Evolutionary conservation across 64 coral and sea anemone genomes (phyloP), one percentile per base, ranked within the genome.

Genomic region (Dendrophyllia cribrosa): DNA sequence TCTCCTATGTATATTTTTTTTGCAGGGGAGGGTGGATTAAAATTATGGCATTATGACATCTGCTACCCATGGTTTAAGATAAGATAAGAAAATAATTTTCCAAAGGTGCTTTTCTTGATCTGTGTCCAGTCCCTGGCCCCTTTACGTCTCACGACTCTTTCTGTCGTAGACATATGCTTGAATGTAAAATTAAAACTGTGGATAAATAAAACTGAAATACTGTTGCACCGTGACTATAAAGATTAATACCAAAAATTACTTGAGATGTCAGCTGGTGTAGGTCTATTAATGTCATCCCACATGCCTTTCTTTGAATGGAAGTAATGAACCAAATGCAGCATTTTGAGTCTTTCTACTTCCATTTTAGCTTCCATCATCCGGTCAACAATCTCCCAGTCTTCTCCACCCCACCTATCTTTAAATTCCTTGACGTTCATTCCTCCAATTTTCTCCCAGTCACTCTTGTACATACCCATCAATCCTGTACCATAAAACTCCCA

Each of bases 241-340:
- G 34, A 34, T 34, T 34, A 34, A 34, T 34, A n/a, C 66, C 66
- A 25, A 1, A 8, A 24, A 8, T 69, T 69, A n/a, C 8, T 22
- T 24, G 66, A 0, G n/a, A 69, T 69, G 20, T 20, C 53, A 56
- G 12, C 7, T 21, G 7, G 22, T 69, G 66, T 22, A 24, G 20
- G n/a, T 8, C 2, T 7, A 5, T 69, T 24, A n/a, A 9, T 24
- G 22, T 69, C 22, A 69, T 19, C 22, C 96, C 96, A 98, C 96
- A 98, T 98, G n/a, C 96, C 96, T 63, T 77, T 91, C 46, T 85
- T 98, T 5, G 89, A 89, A 56, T 98, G 96, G 85, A 74, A 95
- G 91, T 92, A 95, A 82, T 98, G 96, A 78, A 86, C 81, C 15
- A 98, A 82, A 21, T 91, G 87, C 13, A 72, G 21, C 34, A 98